These are phyloP conservation scores for Phylloscopus collybita DNA, from an alignment of 2,797 vertebrate genomes.

Conservation along the genomic window DNA sequence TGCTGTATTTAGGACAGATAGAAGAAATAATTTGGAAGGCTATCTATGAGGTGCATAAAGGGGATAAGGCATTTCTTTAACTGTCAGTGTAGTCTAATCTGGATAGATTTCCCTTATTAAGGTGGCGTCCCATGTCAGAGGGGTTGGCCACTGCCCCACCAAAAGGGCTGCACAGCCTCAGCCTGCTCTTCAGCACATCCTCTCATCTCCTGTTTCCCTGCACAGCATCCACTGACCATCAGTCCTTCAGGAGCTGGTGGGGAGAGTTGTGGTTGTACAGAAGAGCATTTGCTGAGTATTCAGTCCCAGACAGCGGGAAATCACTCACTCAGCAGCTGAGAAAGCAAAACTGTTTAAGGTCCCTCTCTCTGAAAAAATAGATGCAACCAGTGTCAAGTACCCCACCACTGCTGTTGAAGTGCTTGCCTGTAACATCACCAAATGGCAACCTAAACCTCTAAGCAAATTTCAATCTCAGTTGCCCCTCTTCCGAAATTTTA, in stretches of 20 bases:
- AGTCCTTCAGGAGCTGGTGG: rapidly evolving
- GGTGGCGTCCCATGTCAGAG: not conserved
- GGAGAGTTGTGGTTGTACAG: not conserved
- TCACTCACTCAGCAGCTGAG: not conserved
- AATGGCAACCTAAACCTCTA: not conserved
- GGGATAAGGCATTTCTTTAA: not conserved
- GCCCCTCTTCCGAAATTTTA: not conserved
- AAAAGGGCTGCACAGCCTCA: not conserved
- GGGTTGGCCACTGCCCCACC: not conserved
- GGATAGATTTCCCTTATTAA: not conserved
- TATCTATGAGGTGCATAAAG: not conserved
- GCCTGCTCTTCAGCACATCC: not conserved
- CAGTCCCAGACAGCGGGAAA: not conserved
- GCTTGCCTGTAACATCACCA: not conserved
- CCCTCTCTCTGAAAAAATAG: not conserved
- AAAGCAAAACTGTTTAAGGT: not conserved
- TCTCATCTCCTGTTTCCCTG: not conserved
- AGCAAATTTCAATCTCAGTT: not conserved
- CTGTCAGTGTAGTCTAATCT: not conserved
- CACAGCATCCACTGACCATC: rapidly evolving
- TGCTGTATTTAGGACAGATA: not conserved
- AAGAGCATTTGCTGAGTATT: not conserved
- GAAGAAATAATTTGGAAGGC: slow-evolving; percentile 14
- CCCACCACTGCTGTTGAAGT: not conserved
- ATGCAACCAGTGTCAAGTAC: not conserved